Evolutionary conservation across 2,113 vertebrate species (phyloP).

Genomic region (Nansenia antarctica): DNA sequence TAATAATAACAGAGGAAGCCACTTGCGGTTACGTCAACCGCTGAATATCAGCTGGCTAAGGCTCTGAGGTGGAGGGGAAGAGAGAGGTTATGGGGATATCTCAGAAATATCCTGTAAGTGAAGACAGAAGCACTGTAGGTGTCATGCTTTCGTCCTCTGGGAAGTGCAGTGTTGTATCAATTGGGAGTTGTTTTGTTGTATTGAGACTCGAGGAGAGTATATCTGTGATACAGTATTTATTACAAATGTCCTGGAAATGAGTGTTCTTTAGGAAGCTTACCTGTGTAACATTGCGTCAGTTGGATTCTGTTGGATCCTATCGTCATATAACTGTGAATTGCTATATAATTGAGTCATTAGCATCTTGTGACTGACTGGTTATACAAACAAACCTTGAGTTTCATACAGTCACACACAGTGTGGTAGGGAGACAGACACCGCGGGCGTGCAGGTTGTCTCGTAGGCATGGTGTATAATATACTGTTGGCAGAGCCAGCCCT

Average conservation of each 20-base stretch:
- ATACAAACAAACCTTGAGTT: too few species aligned
- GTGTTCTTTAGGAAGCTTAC: too few species aligned
- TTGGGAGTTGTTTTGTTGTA: neutral
- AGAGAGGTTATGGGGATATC: neutral
- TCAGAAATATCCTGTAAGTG: neutral
- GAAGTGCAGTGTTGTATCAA: too few species aligned
- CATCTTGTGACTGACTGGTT: neutral
- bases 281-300: too few species aligned
- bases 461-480: constrained; percentile 18
- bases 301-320: neutral
- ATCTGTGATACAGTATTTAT: too few species aligned
- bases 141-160: neutral
- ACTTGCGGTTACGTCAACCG: neutral
- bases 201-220: too few species aligned
- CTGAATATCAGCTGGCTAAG: neutral
- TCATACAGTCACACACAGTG: neutral
- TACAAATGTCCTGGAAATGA: too few species aligned
- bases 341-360: neutral
- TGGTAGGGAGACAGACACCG: neutral
- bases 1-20: neutral
- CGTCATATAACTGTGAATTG: neutral
- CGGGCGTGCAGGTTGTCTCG: constrained; percentile 15
- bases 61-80: neutral
- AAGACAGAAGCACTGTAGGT: neutral
- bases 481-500: constrained; percentile 16